phyloP scores from a whole-genome alignment of 2,888 invertebrate species.

The Cerceris ruficornis region DNA sequence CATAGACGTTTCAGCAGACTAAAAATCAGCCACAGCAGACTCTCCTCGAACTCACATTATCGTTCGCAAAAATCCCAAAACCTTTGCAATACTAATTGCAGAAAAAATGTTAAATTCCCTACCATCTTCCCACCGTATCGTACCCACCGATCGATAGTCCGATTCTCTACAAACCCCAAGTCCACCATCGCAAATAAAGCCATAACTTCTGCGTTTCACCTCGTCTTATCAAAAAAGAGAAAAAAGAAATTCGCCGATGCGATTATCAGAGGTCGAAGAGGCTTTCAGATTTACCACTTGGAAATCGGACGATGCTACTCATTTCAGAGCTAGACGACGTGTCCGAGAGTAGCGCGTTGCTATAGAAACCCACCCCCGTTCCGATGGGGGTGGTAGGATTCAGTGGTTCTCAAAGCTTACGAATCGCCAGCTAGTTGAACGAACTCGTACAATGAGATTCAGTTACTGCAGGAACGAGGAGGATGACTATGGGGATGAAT shows the following conservation, averaged over 20 bases:
- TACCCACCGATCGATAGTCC: not conserved
- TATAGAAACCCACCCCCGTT: slow-evolving; percentile 65
- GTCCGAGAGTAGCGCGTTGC: slow-evolving; percentile 72
- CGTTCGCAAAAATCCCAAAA: no score
- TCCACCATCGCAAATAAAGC: not conserved
- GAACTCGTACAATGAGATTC: not conserved
- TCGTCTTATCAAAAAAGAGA: not conserved
- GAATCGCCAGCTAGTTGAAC: not conserved
- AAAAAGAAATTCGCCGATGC: slow-evolving; percentile 8
- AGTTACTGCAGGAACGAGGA: not conserved
- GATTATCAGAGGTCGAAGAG: slow-evolving; percentile 20
- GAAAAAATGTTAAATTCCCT: not conserved
- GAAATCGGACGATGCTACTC: slow-evolving; percentile 46
- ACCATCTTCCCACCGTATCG: not conserved
- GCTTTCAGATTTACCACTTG: slow-evolving; percentile 25
- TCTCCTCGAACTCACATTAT: no score
- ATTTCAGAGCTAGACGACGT: slow-evolving; percentile 61
- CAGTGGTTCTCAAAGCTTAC: slow-evolving; percentile 56
- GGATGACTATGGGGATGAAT: not conserved
- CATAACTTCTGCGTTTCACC: not conserved
- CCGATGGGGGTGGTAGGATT: slow-evolving; percentile 30
- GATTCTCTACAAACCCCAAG: not conserved
- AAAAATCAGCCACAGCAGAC: no score
- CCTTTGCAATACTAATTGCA: no score
- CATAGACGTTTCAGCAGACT: no score